Percentiles rank a stretch among this genome's conserved stretches.
phyloP scores from a whole-genome alignment of 2,113 vertebrate genomes.

The Colaptes auratus region DNA sequence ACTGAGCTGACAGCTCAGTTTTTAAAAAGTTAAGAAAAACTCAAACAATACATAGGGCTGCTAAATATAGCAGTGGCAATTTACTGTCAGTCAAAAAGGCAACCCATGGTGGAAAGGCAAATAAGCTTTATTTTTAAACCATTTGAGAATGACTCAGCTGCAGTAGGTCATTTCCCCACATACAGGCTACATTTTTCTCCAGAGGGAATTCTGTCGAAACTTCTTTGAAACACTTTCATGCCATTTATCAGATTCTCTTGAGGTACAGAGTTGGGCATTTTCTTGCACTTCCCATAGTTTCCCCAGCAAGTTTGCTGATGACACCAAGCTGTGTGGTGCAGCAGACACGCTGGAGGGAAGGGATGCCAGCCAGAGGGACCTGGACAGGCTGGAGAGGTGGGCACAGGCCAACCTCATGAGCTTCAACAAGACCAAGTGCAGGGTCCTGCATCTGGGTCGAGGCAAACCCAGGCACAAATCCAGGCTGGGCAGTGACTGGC shows the following conservation, averaged over 20 bases:
- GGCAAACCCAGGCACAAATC: no score
- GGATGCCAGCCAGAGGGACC: no score
- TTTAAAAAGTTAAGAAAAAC: background rate
- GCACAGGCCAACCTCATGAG: no score
- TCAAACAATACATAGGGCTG: background rate
- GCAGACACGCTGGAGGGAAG: no score
- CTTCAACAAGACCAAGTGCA: no score
- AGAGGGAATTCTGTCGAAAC: background rate
- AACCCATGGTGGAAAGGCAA: background rate
- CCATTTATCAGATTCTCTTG: background rate
- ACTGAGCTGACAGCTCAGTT: background rate
- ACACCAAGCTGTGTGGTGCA: no score
- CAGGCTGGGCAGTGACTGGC: no score
- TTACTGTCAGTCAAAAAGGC: conserved; percentile 15
- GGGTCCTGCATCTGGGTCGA: no score
- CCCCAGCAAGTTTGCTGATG: no score
- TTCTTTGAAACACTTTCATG: background rate
- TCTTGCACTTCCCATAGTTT: background rate
- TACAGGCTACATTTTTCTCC: background rate
- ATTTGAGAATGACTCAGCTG: background rate
- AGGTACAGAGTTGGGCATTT: background rate
- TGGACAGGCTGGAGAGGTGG: no score
- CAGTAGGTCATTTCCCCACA: background rate
- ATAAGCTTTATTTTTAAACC: background rate
- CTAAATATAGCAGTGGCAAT: background rate